Percentiles rank a stretch among this genome's conserved stretches.
These are phyloP conservation scores for Hydrotaea diabolus DNA, from an alignment of 2,888 invertebrate species.

Conservation along the genomic window DNA sequence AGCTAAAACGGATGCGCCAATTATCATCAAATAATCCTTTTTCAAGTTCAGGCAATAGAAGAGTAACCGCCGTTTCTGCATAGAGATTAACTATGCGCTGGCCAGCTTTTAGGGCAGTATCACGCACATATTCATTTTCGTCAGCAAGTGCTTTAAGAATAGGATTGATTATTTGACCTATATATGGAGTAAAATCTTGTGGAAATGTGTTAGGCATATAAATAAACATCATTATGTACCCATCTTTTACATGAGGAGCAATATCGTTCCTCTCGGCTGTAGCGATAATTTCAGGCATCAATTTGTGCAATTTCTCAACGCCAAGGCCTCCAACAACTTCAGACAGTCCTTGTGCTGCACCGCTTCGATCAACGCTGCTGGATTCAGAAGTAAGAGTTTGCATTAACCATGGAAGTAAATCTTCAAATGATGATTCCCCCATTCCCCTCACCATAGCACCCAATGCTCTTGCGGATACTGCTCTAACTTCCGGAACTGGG, in stretches of 20 bases:
- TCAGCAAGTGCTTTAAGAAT: constrained; percentile 98
- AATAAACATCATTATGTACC: constrained; percentile 99
- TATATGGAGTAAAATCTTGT: constrained; percentile 96
- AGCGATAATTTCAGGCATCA: constrained; percentile 98
- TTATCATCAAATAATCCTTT: constrained; percentile 97
- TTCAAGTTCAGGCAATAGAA: constrained; percentile 96
- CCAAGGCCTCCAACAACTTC: constrained; percentile 98
- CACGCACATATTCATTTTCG: constrained; percentile 98
- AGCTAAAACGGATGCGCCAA: constrained; percentile 97
- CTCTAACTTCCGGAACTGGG: constrained; percentile 98
- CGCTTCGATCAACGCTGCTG: constrained; percentile 96
- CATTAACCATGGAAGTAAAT: constrained; percentile 99
- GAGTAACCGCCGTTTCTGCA: constrained; percentile 95
- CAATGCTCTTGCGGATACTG: constrained; percentile 96
- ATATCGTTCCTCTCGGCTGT: constrained; percentile 96
- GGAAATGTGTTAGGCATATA: constrained; percentile 99
- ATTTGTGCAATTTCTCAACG: constrained; percentile 94
- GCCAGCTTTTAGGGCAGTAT: constrained; percentile 97
- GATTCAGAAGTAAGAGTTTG: constrained; percentile 96
- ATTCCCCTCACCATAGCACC: constrained; percentile 99
- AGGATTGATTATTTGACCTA: constrained; percentile 97
- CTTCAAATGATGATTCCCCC: constrained; percentile 97
- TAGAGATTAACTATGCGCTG: constrained; percentile 98
- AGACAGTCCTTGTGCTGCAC: constrained; percentile 97
- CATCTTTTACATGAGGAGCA: constrained; percentile 98